phyloP scores from a whole-genome alignment of 2,797 vertebrate genomes.

The Percopsis omiscomaycus region DNA sequence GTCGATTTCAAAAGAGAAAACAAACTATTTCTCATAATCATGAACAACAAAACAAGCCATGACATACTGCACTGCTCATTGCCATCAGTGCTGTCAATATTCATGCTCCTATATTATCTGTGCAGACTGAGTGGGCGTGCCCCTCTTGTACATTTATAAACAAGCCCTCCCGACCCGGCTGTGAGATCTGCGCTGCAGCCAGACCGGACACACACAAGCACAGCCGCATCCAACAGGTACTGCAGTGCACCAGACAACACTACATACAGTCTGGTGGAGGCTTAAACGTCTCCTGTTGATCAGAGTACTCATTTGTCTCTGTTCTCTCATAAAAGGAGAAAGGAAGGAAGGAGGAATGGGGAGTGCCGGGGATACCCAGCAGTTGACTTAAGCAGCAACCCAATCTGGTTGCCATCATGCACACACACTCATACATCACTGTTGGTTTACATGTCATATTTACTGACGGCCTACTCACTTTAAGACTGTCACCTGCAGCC shows the following conservation, averaged over 20 bases:
- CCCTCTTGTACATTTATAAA: slow-evolving; percentile 93
- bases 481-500: slow-evolving; percentile 48
- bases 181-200: slow-evolving; percentile 88
- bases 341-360: slow-evolving; percentile 65
- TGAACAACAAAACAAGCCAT: no score
- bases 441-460: slow-evolving; percentile 25
- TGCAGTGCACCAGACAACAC: not conserved
- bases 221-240: slow-evolving; percentile 76
- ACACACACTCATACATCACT: slow-evolving; percentile 21
- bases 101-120: not conserved
- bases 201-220: slow-evolving; percentile 70
- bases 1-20: not conserved
- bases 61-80: no score
- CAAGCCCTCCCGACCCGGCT: slow-evolving; percentile 86
- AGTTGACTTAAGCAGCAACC: slow-evolving; percentile 67
- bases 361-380: slow-evolving; percentile 55
- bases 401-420: slow-evolving; percentile 22
- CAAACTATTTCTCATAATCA: not conserved
- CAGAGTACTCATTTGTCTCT: not conserved
- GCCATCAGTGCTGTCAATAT: not conserved
- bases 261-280: not conserved
- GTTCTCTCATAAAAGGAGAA: slow-evolving; percentile 58
- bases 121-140: slow-evolving; percentile 87
- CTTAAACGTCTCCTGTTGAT: not conserved
- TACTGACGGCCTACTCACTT: slow-evolving; percentile 47